phyloP scores from a whole-genome alignment of 1,140 invertebrate species.

The Dinothrombium tinctorium region DNA sequence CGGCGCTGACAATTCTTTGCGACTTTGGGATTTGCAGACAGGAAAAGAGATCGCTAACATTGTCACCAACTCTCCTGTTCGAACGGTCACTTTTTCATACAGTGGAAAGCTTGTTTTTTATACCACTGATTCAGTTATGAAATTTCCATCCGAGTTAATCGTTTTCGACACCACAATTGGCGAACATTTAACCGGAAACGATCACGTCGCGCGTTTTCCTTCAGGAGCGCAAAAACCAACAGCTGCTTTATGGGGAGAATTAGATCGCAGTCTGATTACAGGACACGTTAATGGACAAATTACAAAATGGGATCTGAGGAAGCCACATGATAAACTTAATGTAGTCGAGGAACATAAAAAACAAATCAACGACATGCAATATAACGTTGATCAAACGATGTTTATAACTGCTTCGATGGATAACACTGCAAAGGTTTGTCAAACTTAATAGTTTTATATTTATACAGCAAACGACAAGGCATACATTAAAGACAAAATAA shows the following conservation, averaged over 20 bases:
- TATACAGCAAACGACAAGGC: too few species aligned
- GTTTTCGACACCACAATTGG: conserved; percentile 28
- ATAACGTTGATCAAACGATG: conserved; percentile 65
- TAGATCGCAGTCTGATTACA: conserved; percentile 74
- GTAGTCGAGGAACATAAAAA: conserved; percentile 47
- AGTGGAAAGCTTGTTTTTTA: conserved; percentile 74
- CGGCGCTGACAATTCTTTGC: conserved; percentile 64
- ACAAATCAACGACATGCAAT: conserved; percentile 85
- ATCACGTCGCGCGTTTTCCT: conserved; percentile 27
- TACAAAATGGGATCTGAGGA: conserved; percentile 68
- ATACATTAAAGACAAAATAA: too few species aligned
- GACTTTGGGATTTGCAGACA: conserved; percentile 38
- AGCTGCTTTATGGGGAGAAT: conserved; percentile 66
- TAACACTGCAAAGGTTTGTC: conserved; percentile 49
- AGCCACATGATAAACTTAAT: conserved; percentile 14
- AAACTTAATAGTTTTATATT: not conserved
- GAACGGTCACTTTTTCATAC: conserved; percentile 75
- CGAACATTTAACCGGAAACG: not conserved
- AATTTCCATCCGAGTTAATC: conserved; percentile 63
- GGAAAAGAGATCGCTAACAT: conserved; percentile 35
- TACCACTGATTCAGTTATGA: conserved; percentile 75
- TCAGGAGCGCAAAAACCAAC: conserved; percentile 47
- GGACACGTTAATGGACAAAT: conserved; percentile 84
- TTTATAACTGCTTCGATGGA: conserved; percentile 90
- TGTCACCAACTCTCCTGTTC: conserved; percentile 58